phyloP scores from a whole-genome alignment of 2,113 vertebrate genomes.

The Phalacrocorax aristotelis region DNA sequence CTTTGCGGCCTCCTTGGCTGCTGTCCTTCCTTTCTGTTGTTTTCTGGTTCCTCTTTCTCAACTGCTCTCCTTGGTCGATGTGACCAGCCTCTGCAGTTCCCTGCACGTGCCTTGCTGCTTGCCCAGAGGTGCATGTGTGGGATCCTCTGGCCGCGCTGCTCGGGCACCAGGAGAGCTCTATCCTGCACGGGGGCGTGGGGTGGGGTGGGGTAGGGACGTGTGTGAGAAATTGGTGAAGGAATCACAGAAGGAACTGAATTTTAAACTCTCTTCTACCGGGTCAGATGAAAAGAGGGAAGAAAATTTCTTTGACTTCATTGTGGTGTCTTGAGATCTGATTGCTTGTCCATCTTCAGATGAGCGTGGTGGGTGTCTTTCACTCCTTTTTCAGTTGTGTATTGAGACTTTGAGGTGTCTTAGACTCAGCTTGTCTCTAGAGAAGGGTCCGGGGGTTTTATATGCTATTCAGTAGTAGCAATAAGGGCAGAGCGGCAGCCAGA shows the following conservation, averaged over 20 bases:
- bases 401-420: not conserved
- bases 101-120: not conserved
- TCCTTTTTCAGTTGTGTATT: too few species aligned
- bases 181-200: not conserved
- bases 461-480: not conserved
- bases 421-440: not conserved
- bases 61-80: not conserved
- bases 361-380: not conserved
- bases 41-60: slow-evolving; percentile 31
- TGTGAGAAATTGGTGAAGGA: not conserved
- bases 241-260: not conserved
- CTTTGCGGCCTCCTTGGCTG: not conserved
- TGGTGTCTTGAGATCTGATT: not conserved
- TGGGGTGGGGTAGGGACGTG: too few species aligned
- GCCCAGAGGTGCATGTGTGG: not conserved
- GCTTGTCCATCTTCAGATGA: not conserved
- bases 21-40: slow-evolving; percentile 8
- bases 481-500: not conserved
- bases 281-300: not conserved
- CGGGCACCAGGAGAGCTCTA: slow-evolving; percentile 59
- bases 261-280: not conserved
- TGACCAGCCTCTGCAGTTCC: not conserved
- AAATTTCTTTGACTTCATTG: not conserved
- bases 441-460: not conserved
- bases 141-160: not conserved